phyloP scores from a whole-genome alignment of 2,797 vertebrate genomes.

The Sebastolobus altivelis region DNA sequence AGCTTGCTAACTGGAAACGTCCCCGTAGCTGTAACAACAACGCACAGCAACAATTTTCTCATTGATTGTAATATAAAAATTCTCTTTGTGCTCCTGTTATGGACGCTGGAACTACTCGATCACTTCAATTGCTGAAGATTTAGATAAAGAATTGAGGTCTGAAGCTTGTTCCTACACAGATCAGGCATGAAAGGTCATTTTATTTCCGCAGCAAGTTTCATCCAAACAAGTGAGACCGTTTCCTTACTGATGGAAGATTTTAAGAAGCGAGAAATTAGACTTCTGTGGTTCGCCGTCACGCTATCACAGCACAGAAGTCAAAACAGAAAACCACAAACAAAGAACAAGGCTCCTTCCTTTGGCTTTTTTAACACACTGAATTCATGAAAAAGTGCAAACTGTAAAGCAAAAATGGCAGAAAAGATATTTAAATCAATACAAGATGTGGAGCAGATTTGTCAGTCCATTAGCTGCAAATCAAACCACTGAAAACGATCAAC shows the following conservation, averaged over 20 bases:
- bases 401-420: constrained; percentile 2
- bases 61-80: neutral
- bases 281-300: neutral
- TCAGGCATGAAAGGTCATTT: neutral
- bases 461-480: neutral
- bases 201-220: neutral
- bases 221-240: neutral
- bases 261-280: neutral
- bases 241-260: neutral
- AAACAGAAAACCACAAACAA: neutral
- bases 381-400: neutral
- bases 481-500: neutral
- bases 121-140: neutral
- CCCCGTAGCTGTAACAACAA: neutral
- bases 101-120: neutral
- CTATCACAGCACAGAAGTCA: neutral
- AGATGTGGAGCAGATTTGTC: neutral
- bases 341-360: neutral
- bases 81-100: neutral
- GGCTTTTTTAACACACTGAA: neutral
- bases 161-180: neutral
- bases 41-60: neutral
- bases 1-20: constrained; percentile 16
- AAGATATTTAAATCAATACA: neutral
- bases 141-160: neutral